Evolutionary conservation across 2,113 vertebrate genomes (phyloP), one percentile per base, ranked within the genome.

Genomic region (Gymnocephalus cernua): DNA sequence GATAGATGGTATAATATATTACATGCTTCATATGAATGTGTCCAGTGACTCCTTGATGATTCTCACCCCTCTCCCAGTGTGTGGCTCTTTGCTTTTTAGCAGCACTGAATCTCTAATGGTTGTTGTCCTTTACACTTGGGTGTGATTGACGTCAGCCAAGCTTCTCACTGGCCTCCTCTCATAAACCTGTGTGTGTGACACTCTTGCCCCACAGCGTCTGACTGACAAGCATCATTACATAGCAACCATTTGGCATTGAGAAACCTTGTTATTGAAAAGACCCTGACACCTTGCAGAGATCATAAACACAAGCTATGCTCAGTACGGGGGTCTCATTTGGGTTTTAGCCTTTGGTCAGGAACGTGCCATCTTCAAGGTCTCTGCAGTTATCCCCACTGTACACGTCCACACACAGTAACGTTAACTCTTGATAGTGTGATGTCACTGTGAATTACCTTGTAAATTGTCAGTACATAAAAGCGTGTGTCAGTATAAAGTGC

Each of bases 111-210:
- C 63, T 90, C 85, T 94, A 93, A 93, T 93, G 86, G 82, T 88
- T 82, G 78, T 89, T 91, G 80, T 76, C 87, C 78, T 87, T 92
- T 72, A 75, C 90, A 93, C 87, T 80, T 65, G 5, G 11, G 79
- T 89, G 90, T 87, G 77, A 89, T 90, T 93, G 89, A 94, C 91
- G 89, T 95, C 93, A 95, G 73, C 67, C 15, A 23, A 29, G 74
- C 75, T 80, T 85, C 88, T 92, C 71, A 69, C 82, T n/a, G 69
- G 68, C 58, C 74, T 86, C 80, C 64, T 83, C 79, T 87, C 78
- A 78, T 83, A 86, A 89, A 92, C 80, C 79, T 79, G 73, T 41
- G 62, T 41, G 62, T 76, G 66, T 84, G 81, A 85, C 59, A 74
- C 77, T 80, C 64, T 70, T 84, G 66, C 64, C 61, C 64, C 27